phyloP scores from a whole-genome alignment of 1,140 invertebrate genomes.

The Aphaenogaster ashmeadi region DNA sequence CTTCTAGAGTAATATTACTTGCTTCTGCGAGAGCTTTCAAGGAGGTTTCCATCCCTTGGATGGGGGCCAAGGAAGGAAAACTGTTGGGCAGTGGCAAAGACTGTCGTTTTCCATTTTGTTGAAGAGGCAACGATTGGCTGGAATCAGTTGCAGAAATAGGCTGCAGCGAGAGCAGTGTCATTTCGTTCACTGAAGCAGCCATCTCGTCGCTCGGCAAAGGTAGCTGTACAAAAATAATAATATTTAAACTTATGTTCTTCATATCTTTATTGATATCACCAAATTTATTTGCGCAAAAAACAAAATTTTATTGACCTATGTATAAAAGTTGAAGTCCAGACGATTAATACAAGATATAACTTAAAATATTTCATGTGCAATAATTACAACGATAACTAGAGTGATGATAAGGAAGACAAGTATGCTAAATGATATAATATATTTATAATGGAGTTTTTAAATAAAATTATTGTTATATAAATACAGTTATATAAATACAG shows the following conservation, averaged over 20 bases:
- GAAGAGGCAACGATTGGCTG: slow-evolving; percentile 67
- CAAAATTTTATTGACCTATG: neutral
- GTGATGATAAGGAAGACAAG: neutral
- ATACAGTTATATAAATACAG: neutral
- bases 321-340: neutral
- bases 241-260: slow-evolving; percentile 28
- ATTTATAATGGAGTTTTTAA: neutral
- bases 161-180: slow-evolving; percentile 82
- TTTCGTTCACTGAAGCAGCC: slow-evolving; percentile 80
- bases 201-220: slow-evolving; percentile 81
- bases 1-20: slow-evolving; percentile 92
- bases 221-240: slow-evolving; percentile 72
- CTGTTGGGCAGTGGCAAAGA: slow-evolving; percentile 64
- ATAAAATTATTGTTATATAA: neutral
- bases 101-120: slow-evolving; percentile 80
- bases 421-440: neutral
- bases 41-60: slow-evolving; percentile 87
- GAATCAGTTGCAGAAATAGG: slow-evolving; percentile 70
- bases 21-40: slow-evolving; percentile 88
- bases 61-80: slow-evolving; percentile 81
- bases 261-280: neutral
- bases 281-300: neutral
- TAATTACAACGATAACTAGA: neutral
- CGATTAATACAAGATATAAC: neutral
- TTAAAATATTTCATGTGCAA: neutral